Evolutionary conservation across 2,113 vertebrate genomes (phyloP).

Genomic region (Octodon degus): DNA sequence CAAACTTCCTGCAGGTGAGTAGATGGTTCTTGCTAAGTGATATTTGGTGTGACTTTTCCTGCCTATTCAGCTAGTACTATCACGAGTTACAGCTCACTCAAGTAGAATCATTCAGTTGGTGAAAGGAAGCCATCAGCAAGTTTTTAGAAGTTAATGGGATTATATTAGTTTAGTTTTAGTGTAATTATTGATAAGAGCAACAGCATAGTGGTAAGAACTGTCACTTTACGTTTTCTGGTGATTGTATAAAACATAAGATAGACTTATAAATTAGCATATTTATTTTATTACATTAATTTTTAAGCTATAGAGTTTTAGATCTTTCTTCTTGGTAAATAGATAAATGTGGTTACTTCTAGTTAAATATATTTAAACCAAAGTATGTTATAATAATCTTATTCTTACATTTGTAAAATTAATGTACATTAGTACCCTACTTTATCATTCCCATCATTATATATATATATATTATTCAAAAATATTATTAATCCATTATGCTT

Average conservation of each 20-base stretch:
- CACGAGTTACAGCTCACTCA: constrained; percentile 83
- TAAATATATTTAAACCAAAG: constrained; percentile 24
- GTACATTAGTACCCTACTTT: background rate
- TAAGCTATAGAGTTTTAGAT: constrained; percentile 37
- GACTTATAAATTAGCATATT: constrained; percentile 70
- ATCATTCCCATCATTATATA: constrained; percentile 1
- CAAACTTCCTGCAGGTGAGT: constrained; percentile 84
- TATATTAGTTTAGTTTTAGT: constrained; percentile 86
- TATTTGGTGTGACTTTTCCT: constrained; percentile 83
- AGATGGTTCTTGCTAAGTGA: constrained; percentile 82
- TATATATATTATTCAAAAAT: constrained; percentile 42
- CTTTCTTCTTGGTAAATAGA: background rate
- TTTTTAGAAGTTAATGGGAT: constrained; percentile 86
- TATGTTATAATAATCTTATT: constrained; percentile 8
- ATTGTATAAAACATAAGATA: constrained; percentile 61
- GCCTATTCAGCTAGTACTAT: constrained; percentile 75
- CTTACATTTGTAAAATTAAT: constrained; percentile 11
- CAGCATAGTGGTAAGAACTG: constrained; percentile 73
- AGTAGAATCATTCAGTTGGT: constrained; percentile 47
- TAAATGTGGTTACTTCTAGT: constrained; percentile 35
- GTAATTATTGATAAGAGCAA: constrained; percentile 77
- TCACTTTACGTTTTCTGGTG: constrained; percentile 76
- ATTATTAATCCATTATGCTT: constrained; percentile 14
- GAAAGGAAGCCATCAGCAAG: constrained; percentile 85
- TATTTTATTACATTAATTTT: constrained; percentile 50